Evolutionary conservation across 53 echinoderm and acorn worm genomes (phyloP), one percentile per base, ranked within the genome.

Genomic region (Zoroaster sp.): DNA sequence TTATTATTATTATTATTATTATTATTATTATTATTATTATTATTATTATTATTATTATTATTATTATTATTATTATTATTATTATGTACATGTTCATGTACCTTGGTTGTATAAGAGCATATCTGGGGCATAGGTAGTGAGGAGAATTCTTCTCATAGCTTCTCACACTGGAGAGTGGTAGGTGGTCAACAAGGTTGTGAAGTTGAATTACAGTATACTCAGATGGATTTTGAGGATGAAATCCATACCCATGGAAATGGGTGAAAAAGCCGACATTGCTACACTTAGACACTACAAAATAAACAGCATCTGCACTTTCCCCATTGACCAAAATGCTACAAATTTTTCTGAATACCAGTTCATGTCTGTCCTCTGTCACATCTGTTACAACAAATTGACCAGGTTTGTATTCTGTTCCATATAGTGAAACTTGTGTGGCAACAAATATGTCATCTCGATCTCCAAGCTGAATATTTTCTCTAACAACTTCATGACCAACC

Each of bases 401-500:
- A 15, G 75, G 86, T 8, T 15, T 86, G 51, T 91, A 91, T n/a
- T 75, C 76, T 3, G 67, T 91, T 3, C 91, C 91, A 76, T 41
- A 91, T 0, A 86, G 30, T 4, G 49, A 35, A 8, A 86, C 69
- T n/a, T 76, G 28, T 25, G 37, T 75, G 20, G 77, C 91, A 25
- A 86, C 69, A 86, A 65, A 91, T 5, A 86, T 68, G 17, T 91
- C 91, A 45, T 38, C 44, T 44, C 85, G 74, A 34, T 70, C 89
- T 80, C 71, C 72, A 31, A 40, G n/a, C 4, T 17, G 18, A 20
- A 86, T 45, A 46, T 67, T 86, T 75, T 33, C 28, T 11, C 35
- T 30, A 15, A 65, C 65, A 17, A 12, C 34, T 55, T 47, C 40
- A 74, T 14, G 14, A 70, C 74, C 91, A 2, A 69, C 46, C 38